Base-by-base conservation (phyloP, 2,888 invertebrate genomes). In the Caenorhabditis uteleia region DNA sequence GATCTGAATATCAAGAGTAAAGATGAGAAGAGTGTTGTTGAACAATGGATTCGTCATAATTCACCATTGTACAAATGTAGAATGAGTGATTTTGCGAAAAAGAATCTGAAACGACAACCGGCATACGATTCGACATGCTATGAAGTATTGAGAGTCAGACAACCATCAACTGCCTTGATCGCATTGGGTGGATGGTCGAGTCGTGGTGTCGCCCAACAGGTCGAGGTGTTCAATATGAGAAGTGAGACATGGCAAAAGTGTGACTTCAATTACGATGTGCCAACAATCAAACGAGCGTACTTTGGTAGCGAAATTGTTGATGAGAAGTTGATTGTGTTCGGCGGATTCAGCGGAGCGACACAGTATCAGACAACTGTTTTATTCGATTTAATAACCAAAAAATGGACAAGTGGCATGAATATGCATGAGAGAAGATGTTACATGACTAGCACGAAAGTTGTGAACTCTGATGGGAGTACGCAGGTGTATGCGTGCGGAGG, bases 101-200 rank as follows among this genome's bases (percentile, higher is more conserved):
- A 34, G 20, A 66, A 60, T 18, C 60, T 66, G 14, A 20, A 47
- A 1, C 29, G 59, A 2, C 21, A 25, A 40, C 40, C 55, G 3
- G 33, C 40, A 14, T 59, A 59, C 6, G 66, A 66, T 27, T 46
- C 46, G 16, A 39, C 44, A 3, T 38, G 36, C n/a, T 59, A 66
- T 43, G 57, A 57, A 43, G 66, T 66, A 21, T 51, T 66, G 29
- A 50, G 66, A 5, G 51, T 23, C 25, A 25, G 66, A 27, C 57
- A 58, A 21, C 66, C 66, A 2, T 38, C 36, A 16, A 38, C 14
- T 20, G 66, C 48, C 1, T 23, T 66, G 26, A 44, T 66, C 16
- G 44, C 58, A 16, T 31, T 47, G 60, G 70, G 70, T 21, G 70
- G 70, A 7, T 70, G 70, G 70, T 51, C 60, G 12, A 50, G 34